Base-by-base conservation (phyloP, 2,797 vertebrate species). In the Coregonus suidteri region DNA sequence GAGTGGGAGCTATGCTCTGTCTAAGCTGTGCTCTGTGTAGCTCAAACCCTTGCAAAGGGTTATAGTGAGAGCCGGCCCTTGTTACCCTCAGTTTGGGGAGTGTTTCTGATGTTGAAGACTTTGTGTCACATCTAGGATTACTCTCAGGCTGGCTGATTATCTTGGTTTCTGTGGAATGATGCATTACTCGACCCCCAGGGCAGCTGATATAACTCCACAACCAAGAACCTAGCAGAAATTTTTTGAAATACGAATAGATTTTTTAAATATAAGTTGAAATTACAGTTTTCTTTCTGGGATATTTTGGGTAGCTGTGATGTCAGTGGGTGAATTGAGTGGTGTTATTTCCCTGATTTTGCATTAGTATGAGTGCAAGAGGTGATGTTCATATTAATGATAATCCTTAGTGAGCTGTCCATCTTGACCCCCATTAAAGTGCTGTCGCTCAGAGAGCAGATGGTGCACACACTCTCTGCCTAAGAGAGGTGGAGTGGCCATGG, bases 371-470 rank as follows among this genome's bases (percentile, higher is more conserved):
- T 82, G 85, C 80, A 78, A 85, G 88, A 92, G 87, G 87, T 87
- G 89, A 85, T 83, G 65, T 85, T 75, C 85, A 86, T 86, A 90
- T 91, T 92, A 91, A 90, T 82, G 86, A 86, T 86, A 85, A 89
- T 87, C 85, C 87, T 91, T 84, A 90, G 88, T 88, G 87, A 86
- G 91, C 77, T 59, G 85, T 84, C 89, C 90, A 91, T 91, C 91
- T 91, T 93, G 93, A 94, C 92, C 93, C 91, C 93, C 82, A 91
- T 93, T 93, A 94, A 94, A 93, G 90, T 74, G 82, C 88, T 88
- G 91, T 91, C 90, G 87, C 85, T 87, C 51, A 85, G 85, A 90
- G 89, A 91, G 92, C 95, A 94, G 93, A 95, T 94, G 94, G 92
- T 85, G 87, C 74, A 51, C 20, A 53, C 76, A 51, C 69, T 83